Evolutionary conservation across 2,888 invertebrate genomes (phyloP).

Genomic region (Ligdia adustata): DNA sequence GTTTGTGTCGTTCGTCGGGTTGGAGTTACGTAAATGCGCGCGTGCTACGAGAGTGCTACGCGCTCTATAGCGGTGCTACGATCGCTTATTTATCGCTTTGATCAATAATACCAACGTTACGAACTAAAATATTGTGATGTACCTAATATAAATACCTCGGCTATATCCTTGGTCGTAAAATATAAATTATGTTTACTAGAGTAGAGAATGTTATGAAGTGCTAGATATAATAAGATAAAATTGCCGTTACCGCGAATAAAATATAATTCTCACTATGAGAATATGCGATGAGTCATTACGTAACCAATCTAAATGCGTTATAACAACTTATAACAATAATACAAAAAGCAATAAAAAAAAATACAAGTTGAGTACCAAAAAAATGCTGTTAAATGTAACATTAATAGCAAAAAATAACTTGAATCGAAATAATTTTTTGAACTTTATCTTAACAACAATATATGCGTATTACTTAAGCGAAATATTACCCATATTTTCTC

Average conservation of each 20-base stretch:
- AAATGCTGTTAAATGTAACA: too few relatives aligned
- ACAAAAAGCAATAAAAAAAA: too few relatives aligned
- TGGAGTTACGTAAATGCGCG: conserved; percentile 35
- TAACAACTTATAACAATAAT: too few relatives aligned
- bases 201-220: neutral
- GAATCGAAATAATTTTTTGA: too few relatives aligned
- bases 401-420: too few relatives aligned
- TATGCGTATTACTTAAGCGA: too few relatives aligned
- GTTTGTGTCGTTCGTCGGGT: conserved; percentile 41
- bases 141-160: conserved; percentile 20
- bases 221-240: neutral
- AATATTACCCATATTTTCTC: too few relatives aligned
- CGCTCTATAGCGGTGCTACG: conserved; percentile 29
- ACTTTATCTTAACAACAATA: too few relatives aligned
- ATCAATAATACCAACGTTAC: conserved; percentile 25
- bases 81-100: conserved; percentile 21
- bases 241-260: neutral
- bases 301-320: too few relatives aligned
- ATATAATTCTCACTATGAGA: neutral
- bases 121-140: conserved; percentile 29
- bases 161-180: conserved; percentile 24
- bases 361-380: too few relatives aligned
- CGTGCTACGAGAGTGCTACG: conserved; percentile 62
- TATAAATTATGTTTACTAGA: conserved; percentile 12
- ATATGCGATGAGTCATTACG: too few relatives aligned